Evolutionary conservation across 2,113 vertebrate genomes (phyloP).

Genomic region (Ameiurus melas): DNA sequence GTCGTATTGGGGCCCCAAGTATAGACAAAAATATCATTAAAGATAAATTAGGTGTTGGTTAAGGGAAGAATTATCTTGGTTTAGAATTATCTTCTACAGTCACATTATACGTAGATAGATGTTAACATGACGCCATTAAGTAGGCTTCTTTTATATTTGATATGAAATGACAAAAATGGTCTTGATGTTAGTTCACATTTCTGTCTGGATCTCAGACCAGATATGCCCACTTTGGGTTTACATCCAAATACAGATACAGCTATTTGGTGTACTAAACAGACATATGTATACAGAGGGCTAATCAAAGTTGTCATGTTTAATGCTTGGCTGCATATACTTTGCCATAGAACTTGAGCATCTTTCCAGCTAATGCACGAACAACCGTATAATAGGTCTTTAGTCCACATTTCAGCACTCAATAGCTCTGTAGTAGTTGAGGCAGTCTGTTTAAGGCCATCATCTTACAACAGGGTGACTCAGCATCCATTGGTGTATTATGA

Average conservation of each 20-base stretch:
- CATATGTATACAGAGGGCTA: not conserved
- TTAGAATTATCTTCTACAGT: not conserved
- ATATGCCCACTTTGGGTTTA: not conserved
- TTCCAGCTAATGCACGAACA: not conserved
- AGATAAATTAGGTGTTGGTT: not conserved
- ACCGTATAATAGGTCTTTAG: not conserved
- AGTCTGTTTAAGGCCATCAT: not conserved
- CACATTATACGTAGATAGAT: not conserved
- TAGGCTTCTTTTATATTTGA: not conserved
- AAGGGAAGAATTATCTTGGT: not conserved
- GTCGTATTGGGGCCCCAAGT: not conserved
- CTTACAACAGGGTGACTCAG: not conserved
- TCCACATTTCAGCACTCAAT: not conserved
- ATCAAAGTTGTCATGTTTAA: not conserved
- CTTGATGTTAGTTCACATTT: not conserved
- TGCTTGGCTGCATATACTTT: not conserved
- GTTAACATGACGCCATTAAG: not conserved
- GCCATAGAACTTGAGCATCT: not conserved
- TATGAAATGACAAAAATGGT: not conserved
- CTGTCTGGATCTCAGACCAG: not conserved
- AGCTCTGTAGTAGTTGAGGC: not conserved
- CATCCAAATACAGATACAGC: not conserved
- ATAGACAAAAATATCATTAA: not conserved
- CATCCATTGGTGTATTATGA: not conserved
- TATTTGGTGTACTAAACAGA: not conserved